Conservation (phyloP, 2,797 vertebrate genomes). For the Galago senegalensis region DNA sequence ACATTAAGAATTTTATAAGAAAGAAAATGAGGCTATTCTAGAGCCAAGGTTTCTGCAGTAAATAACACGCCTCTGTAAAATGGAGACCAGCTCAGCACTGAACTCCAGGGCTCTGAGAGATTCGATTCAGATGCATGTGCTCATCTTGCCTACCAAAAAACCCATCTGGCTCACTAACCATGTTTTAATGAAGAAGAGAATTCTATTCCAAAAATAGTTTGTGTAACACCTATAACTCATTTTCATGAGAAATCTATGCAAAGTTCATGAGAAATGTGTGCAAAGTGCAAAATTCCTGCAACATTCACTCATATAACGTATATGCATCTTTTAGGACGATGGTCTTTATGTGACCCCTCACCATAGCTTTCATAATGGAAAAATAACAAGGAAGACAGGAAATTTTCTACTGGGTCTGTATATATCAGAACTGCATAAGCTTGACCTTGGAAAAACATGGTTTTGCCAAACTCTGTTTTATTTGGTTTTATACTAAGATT, state of each 20-base stretch:
- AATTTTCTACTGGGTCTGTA: neutral
- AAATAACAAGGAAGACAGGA: neutral
- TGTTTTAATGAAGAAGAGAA: conserved; percentile 48
- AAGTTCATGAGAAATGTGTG: conserved; percentile 44
- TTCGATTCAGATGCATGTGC: conserved; percentile 11
- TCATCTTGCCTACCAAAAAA: neutral
- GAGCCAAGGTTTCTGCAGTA: neutral
- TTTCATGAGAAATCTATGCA: conserved; percentile 47
- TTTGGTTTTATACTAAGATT: conserved; percentile 22
- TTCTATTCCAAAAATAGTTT: conserved; percentile 24
- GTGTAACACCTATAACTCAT: neutral
- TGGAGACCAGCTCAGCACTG: neutral
- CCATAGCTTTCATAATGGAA: neutral
- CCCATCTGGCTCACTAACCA: neutral
- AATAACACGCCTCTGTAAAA: neutral
- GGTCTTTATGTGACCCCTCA: neutral
- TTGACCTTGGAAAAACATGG: neutral
- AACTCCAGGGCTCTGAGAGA: neutral
- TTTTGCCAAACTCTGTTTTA: neutral
- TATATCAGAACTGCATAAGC: neutral
- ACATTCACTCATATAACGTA: neutral
- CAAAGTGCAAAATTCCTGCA: neutral
- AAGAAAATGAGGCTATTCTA: neutral
- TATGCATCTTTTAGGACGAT: neutral
- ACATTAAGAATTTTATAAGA: neutral